These are phyloP conservation scores for Eristalinus aeneus DNA, from an alignment of 2,888 invertebrate genomes.

Conservation along the genomic window DNA sequence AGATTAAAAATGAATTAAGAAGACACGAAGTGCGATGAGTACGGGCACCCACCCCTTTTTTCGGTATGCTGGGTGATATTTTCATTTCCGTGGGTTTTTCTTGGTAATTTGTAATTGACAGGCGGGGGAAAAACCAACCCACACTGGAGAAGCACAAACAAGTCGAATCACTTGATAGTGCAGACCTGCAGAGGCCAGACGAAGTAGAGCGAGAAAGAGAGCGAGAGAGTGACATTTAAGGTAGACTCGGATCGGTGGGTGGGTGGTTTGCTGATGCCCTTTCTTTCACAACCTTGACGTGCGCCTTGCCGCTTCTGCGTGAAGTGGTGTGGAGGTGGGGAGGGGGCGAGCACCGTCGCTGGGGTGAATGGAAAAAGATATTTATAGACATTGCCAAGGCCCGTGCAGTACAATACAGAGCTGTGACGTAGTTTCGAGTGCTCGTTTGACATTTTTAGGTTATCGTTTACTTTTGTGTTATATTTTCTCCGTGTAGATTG, in stretches of 20 bases:
- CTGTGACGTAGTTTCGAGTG: constrained; percentile 61
- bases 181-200: no score
- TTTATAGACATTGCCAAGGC: constrained; percentile 61
- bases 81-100: constrained; percentile 22
- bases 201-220: no score
- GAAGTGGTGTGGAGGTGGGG: neutral
- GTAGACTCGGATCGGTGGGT: neutral
- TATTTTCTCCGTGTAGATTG: neutral
- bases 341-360: neutral
- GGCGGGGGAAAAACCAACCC: constrained; percentile 28
- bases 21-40: constrained; percentile 35
- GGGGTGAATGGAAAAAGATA: constrained; percentile 25
- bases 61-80: neutral
- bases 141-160: neutral
- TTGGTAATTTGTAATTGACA: neutral
- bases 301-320: neutral
- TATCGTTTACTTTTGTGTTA: constrained; percentile 15
- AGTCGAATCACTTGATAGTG: neutral
- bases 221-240: constrained; percentile 13
- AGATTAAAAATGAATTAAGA: constrained; percentile 28
- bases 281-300: constrained; percentile 51
- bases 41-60: constrained; percentile 61
- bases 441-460: constrained; percentile 60
- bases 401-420: constrained; percentile 13
- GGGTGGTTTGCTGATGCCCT: neutral